Evolutionary conservation across 2,113 vertebrate genomes (phyloP), one percentile per base, ranked within the genome.

Genomic region (Symphodus melops): DNA sequence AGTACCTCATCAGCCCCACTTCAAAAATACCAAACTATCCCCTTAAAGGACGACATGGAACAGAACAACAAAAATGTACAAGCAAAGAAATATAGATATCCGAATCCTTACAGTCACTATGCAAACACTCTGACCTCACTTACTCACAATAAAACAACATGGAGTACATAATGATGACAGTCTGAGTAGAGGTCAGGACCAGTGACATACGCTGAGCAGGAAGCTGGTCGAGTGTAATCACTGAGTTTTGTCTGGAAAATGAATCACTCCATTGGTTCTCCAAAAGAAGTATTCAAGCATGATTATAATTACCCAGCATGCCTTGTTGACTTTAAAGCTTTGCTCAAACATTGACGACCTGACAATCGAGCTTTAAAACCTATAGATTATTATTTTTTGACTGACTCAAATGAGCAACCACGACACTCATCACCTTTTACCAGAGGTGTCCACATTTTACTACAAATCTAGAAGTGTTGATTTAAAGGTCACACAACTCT

Each of bases 321-420:
- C 60, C 77, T 85, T n/a, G 75, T 84, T 86, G 87, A 88, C 78
- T 82, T 81, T 74, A 64, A 57, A 82, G 28, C 68, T 68, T 46
- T 65, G 44, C 44, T 68, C 56, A 49, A 71, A 65, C 56, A 54
- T 70, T 19, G 33, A 86, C 60, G 7, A 66, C 42, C 64, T 1
- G 42, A 64, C 72, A 66, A 41, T 10, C 20, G 23, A 55, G 62
- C 68, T 37, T 33, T 65, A 51, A 70, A 51, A 0, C 49, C 63
- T 71, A 19, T 56, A 55, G 20, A 56, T 67, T 68, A 36, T 59
- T 10, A 51, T 46, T 9, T 42, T 65, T 44, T 59, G 20, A 67
- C 44, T 54, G 69, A 2, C 20, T 64, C 3, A 54, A 44, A 74
- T 54, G 74, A 44, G 28, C 9, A 63, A 42, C 33, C 2, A 44